Percentiles rank a stretch among this genome's conserved stretches.
Evolutionary conservation across 2,113 vertebrate genomes (phyloP).

Genomic region (Takifugu flavidus): DNA sequence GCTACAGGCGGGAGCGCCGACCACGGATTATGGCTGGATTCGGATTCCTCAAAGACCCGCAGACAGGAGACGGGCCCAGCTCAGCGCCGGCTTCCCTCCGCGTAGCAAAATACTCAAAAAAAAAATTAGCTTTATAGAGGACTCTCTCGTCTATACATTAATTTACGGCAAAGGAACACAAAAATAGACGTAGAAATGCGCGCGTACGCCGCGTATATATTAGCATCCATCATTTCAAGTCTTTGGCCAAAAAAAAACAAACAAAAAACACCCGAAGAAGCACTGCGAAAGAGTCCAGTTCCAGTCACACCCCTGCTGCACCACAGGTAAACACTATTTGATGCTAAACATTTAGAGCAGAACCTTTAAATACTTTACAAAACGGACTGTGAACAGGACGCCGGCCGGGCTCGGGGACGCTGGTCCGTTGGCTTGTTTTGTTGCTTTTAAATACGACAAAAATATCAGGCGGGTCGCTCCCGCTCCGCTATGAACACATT

Average conservation of each 20-base stretch:
- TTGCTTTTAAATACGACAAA: conserved; percentile 36
- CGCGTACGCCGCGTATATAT: conserved; percentile 63
- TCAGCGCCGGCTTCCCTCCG: conserved; percentile 48
- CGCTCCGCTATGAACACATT: conserved; percentile 51
- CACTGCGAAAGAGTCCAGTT: conserved; percentile 36
- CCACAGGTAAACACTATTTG: conserved; percentile 20
- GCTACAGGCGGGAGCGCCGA: conserved; percentile 31
- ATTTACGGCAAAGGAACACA: conserved; percentile 70
- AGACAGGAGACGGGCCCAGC: conserved; percentile 40
- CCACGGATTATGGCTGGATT: no score
- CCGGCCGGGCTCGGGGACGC: conserved; percentile 29
- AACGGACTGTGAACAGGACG: conserved; percentile 47
- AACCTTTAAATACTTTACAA: conserved; percentile 63
- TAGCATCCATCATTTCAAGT: conserved; percentile 48
- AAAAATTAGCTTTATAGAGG: conserved; percentile 65
- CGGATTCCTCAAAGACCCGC: no score
- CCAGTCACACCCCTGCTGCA: conserved; percentile 62
- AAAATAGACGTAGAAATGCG: conserved; percentile 54
- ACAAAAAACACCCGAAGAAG: conserved; percentile 23
- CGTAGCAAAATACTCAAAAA: conserved; percentile 73
- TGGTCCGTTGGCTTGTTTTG: conserved; percentile 24
- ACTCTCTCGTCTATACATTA: conserved; percentile 70
- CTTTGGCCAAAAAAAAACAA: conserved; percentile 49
- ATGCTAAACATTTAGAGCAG: conserved; percentile 27
- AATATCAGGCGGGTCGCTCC: conserved; percentile 10